phyloP scores from a whole-genome alignment of 2,888 invertebrate species.

The Drosophila kambysellisi region DNA sequence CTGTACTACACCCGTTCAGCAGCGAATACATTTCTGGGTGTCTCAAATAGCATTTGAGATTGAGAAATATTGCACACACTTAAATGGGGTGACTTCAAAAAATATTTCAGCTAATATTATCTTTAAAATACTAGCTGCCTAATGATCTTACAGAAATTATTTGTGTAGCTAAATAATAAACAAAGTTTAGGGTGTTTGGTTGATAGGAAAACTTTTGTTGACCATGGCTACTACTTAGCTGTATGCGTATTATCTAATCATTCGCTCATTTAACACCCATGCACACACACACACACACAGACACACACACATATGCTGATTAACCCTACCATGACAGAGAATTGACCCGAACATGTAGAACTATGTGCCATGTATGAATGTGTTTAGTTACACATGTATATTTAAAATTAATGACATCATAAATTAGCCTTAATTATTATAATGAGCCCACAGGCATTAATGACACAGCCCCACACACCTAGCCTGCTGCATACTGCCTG shows the following conservation, averaged over 20 bases:
- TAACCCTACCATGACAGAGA: slow-evolving; percentile 15
- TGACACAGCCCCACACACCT: slow-evolving; percentile 38
- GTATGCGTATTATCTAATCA: slow-evolving; percentile 41
- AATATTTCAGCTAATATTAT: background rate
- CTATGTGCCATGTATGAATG: slow-evolving; percentile 8
- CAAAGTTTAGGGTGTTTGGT: background rate
- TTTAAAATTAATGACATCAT: slow-evolving; percentile 78
- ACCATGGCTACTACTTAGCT: background rate
- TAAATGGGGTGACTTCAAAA: background rate
- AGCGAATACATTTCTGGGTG: background rate
- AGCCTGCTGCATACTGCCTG: slow-evolving; percentile 2
- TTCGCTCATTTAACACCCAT: slow-evolving; percentile 47
- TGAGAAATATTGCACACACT: background rate
- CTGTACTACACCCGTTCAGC: background rate
- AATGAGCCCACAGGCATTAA: slow-evolving; percentile 76
- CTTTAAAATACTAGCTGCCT: background rate
- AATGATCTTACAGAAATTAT: background rate
- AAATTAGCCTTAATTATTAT: slow-evolving; percentile 82
- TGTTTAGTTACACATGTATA: slow-evolving; percentile 37
- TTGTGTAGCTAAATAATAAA: background rate
- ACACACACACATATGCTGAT: slow-evolving; percentile 6
- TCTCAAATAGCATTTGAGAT: background rate
- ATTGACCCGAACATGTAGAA: slow-evolving; percentile 43
- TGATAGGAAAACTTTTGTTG: background rate
- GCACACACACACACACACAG: slow-evolving; percentile 17